Percentiles rank a stretch among this genome's conserved stretches.
phyloP scores from a whole-genome alignment of 2,797 vertebrate genomes.

The Halcyon leucocephala region DNA sequence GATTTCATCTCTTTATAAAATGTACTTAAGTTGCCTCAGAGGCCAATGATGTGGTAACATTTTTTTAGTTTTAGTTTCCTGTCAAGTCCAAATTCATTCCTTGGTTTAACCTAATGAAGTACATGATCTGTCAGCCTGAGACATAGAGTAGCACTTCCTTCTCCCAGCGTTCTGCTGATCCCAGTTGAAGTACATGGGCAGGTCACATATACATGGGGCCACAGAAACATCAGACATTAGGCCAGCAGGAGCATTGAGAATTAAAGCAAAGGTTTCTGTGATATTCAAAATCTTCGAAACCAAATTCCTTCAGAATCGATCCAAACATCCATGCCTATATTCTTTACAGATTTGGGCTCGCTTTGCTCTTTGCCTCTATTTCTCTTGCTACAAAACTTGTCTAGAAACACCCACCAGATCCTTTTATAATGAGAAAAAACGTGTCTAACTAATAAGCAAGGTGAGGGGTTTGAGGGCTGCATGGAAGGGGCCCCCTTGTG shows the following conservation, averaged over 20 bases:
- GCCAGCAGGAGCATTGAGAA: not conserved
- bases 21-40: not conserved
- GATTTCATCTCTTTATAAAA: not conserved
- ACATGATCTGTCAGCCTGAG: not conserved
- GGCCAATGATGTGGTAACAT: not conserved
- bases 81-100: not conserved
- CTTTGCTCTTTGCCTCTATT: not conserved
- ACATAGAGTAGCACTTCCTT: not conserved
- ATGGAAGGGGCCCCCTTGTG: not conserved
- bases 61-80: not conserved
- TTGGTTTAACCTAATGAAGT: not conserved
- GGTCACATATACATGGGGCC: rapidly evolving
- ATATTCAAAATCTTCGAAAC: not conserved
- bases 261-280: not conserved
- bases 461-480: not conserved
- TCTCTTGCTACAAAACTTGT: not conserved
- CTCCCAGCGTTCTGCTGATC: not conserved
- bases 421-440: not conserved
- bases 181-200: rapidly evolving
- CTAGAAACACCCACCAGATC: not conserved
- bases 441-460: not conserved
- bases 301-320: not conserved
- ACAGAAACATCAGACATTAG: not conserved
- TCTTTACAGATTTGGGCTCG: rapidly evolving
- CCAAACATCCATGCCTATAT: not conserved